phyloP scores from a whole-genome alignment of 2,797 vertebrate species.

The Chloroceryle amazona region DNA sequence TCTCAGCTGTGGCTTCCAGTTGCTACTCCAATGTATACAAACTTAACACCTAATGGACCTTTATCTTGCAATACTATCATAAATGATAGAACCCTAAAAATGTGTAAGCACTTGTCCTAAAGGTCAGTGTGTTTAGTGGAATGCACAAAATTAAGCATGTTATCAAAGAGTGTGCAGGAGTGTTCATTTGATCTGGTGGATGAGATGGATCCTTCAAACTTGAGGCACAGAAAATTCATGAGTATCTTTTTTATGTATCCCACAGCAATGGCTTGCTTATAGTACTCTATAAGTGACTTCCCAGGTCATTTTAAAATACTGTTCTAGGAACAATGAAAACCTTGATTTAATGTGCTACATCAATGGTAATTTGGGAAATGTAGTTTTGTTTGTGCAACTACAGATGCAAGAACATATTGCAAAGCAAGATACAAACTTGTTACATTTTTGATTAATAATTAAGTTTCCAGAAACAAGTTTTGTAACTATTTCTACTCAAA shows the following conservation, averaged over 20 bases:
- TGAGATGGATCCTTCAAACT: background rate
- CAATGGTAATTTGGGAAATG: background rate
- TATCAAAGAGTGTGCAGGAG: background rate
- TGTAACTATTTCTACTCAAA: constrained; percentile 4
- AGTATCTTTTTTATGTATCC: background rate
- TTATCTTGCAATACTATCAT: background rate
- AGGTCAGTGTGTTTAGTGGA: background rate
- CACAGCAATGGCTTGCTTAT: background rate
- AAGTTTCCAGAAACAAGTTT: background rate
- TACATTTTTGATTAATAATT: constrained; percentile 40
- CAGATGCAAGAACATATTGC: background rate
- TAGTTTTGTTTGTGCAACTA: constrained; percentile 26
- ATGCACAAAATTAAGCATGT: background rate
- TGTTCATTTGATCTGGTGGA: background rate
- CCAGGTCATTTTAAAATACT: background rate
- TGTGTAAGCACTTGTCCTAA: background rate
- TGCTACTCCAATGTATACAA: background rate
- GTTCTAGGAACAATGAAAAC: background rate
- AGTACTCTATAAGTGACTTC: background rate
- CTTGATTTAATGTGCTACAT: background rate
- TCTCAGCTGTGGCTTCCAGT: background rate
- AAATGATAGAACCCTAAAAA: background rate
- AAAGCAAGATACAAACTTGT: background rate
- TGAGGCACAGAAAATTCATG: background rate
- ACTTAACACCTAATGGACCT: background rate